Evolutionary conservation across 2,797 vertebrate genomes (phyloP).

Genomic region (Dendrocincla tyrannina): DNA sequence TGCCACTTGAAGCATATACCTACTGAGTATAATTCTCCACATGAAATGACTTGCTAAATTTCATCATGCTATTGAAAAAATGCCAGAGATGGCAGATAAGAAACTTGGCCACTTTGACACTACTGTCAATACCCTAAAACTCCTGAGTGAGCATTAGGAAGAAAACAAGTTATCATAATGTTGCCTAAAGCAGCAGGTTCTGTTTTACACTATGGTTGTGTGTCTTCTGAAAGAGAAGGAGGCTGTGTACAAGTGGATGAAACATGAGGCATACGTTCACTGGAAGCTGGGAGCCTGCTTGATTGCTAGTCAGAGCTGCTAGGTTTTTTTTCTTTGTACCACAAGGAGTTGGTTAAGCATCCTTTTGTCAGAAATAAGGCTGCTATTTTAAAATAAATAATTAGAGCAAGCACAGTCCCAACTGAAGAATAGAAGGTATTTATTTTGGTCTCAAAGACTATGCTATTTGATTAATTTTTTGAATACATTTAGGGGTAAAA

Average conservation of each 20-base stretch:
- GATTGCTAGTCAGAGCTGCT: background rate
- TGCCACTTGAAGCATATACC: background rate
- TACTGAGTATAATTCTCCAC: background rate
- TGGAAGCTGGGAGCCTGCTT: background rate
- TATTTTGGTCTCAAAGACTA: background rate
- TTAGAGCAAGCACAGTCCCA: background rate
- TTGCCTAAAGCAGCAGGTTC: background rate
- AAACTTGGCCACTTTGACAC: background rate
- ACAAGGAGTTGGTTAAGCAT: background rate
- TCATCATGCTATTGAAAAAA: background rate
- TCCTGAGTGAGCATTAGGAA: background rate
- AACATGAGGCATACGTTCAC: rapidly evolving
- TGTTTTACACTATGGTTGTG: background rate
- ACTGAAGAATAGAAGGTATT: background rate
- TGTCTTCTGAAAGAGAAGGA: background rate
- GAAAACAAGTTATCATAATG: background rate
- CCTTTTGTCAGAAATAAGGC: background rate
- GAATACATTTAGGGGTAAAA: background rate
- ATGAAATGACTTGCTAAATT: background rate
- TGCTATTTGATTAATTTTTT: background rate
- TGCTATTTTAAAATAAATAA: background rate
- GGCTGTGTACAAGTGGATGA: background rate
- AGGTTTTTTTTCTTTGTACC: background rate
- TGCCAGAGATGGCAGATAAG: background rate
- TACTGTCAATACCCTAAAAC: slow-evolving; percentile 8